Evolutionary conservation across 2,113 vertebrate genomes (phyloP).

Genomic region (Morphnarchus princeps): DNA sequence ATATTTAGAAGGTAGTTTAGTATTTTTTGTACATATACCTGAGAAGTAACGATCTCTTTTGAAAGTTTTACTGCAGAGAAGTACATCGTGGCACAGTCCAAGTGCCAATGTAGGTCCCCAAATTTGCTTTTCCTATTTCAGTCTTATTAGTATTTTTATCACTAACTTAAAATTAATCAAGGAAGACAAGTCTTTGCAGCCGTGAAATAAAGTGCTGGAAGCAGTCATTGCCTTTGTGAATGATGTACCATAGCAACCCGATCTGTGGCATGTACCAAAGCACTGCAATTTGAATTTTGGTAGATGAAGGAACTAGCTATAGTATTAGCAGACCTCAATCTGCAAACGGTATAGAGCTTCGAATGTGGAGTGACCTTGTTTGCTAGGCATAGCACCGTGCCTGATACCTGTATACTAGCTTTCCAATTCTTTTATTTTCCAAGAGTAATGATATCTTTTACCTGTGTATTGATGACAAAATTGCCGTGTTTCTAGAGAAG

Average conservation of each 20-base stretch:
- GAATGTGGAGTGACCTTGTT: not conserved
- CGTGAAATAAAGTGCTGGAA: conserved; percentile 20
- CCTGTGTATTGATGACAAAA: not conserved
- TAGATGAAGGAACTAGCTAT: not conserved
- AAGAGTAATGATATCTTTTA: not conserved
- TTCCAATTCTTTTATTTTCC: not conserved
- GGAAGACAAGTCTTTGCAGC: conserved; percentile 35
- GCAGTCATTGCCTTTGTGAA: not conserved
- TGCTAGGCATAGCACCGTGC: not conserved
- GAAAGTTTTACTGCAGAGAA: not conserved
- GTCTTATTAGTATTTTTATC: conserved; percentile 19
- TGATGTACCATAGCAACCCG: not conserved
- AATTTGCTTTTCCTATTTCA: not conserved
- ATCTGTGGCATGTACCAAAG: not conserved
- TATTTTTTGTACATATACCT: not conserved
- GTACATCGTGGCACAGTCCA: not conserved
- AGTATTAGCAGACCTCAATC: not conserved
- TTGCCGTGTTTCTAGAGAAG: not conserved
- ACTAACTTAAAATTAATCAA: conserved; percentile 13
- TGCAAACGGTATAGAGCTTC: not conserved
- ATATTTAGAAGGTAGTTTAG: not conserved
- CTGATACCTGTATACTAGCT: not conserved
- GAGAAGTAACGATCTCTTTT: not conserved
- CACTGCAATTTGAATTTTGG: not conserved
- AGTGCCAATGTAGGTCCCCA: not conserved